Base-by-base conservation (phyloP, 2,888 invertebrate genomes). In the Temnothorax rugatulus region DNA sequence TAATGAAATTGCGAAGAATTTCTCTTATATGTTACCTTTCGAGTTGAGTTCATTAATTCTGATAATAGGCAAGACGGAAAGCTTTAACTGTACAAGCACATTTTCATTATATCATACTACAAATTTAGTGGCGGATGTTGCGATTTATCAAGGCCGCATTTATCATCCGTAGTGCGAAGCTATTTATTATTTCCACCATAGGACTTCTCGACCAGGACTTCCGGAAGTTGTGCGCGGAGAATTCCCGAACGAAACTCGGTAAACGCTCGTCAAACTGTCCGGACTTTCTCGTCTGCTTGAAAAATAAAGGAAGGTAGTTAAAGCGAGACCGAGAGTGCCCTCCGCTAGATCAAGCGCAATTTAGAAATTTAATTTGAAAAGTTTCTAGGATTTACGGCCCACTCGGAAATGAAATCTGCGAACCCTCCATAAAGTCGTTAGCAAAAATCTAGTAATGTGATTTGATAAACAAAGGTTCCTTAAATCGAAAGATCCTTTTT, bases 351-450 rank as follows among this genome's bases (percentile, higher is more conserved):
- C 86, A 85, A 79, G 85, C 66, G 71, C 83, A 85, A 91, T 92
- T 90, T 90, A 87, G 89, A 90, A 91, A 92, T 91, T 91, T 91
- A 90, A 92, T 91, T 91, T 89, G 88, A 90, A 88, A 92, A 92
- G 88, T 90, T 91, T 83, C 76, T 61, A 73, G 83, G 44, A 68
- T 82, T 68, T 71, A 64, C 84, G 34, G 44, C 59, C 50, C 68
- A 79, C 52, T 61, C 74, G 68, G 84, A 77, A 85, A 84, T 85
- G 79, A 84, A 86, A 87, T 84, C 83, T 68, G 77, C 34, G 61
- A 64, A 85, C 71, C 85, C 64, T 11, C 73, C 77, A 79, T 64
- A 68, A 73, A 81, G 79, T 81, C 59, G 79, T 81, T 81, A 73
- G 25, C 59, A 59, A 73, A 81, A 81, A 73, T 61, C 59, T n/a